Evolutionary conservation across 2,113 vertebrate genomes (phyloP).

Genomic region (Amphilophus citrinellus): DNA sequence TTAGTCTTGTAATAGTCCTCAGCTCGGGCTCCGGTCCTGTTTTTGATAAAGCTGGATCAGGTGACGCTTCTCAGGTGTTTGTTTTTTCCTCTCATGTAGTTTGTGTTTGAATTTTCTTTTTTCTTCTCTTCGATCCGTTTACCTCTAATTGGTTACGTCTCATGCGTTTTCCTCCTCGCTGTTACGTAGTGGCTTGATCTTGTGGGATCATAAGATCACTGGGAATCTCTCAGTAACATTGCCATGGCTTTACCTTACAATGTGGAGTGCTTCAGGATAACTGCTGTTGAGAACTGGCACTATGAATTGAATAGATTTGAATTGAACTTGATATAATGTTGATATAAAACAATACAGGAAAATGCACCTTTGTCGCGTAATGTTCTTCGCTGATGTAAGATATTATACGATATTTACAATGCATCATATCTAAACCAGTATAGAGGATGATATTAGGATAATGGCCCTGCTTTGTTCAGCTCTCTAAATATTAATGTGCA

Average conservation of each 20-base stretch:
- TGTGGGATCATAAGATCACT: background rate
- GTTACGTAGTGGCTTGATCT: too few species aligned
- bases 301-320: background rate
- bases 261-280: too few species aligned
- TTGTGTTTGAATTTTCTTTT: too few species aligned
- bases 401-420: background rate
- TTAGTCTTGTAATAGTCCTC: too few species aligned
- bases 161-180: too few species aligned
- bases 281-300: too few species aligned
- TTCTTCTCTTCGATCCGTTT: too few species aligned
- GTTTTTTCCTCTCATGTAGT: too few species aligned
- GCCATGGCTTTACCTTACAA: too few species aligned
- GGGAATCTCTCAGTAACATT: background rate
- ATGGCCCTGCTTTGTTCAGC: conserved; percentile 21
- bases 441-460: conserved; percentile 1
- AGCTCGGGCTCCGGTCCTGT: too few species aligned
- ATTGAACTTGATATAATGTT: background rate
- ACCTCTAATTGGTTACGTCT: too few species aligned
- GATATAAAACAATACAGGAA: background rate
- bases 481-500: background rate
- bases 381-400: background rate
- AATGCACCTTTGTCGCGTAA: background rate
- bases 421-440: conserved; percentile 1
- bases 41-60: background rate
- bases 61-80: background rate